Conservation (phyloP, 2,797 vertebrate genomes). For the Triplophysa yarkandensis region DNA sequence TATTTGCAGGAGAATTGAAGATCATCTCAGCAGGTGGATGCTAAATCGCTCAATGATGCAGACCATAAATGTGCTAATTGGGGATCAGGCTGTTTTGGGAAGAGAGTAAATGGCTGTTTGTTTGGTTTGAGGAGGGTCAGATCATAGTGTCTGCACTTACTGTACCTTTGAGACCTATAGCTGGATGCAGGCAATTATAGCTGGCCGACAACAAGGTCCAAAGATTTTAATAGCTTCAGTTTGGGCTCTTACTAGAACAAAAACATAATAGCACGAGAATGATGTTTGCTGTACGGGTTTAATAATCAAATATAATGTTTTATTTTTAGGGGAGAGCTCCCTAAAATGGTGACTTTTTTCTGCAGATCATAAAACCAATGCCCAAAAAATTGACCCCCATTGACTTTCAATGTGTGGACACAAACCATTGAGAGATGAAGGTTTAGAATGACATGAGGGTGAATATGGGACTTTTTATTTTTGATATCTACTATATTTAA, state of each 20-base stretch:
- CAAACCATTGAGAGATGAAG: too few species aligned
- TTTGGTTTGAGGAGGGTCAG: conserved; percentile 42
- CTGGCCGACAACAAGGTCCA: conserved; percentile 24
- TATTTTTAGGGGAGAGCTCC: too few species aligned
- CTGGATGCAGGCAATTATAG: conserved; percentile 49
- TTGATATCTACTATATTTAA: too few species aligned
- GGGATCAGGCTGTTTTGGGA: conserved; percentile 28
- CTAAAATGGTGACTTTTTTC: too few species aligned
- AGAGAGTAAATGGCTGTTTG: conserved; percentile 51
- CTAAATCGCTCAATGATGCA: conserved; percentile 37
- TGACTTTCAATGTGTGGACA: too few species aligned
- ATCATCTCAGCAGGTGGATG: conserved; percentile 38
- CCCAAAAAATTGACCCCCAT: too few species aligned
- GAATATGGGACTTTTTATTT: too few species aligned
- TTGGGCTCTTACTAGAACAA: conserved; percentile 23
- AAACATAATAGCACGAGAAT: conserved; percentile 1
- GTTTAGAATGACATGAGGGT: not conserved
- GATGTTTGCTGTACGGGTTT: not conserved
- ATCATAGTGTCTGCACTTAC: conserved; percentile 31
- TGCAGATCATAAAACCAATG: too few species aligned
- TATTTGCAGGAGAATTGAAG: conserved; percentile 31
- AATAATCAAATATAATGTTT: too few species aligned
- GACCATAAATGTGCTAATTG: conserved; percentile 51
- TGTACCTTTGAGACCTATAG: conserved; percentile 22
- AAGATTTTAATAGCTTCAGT: conserved; percentile 28